Base-by-base conservation (phyloP, 2,888 invertebrate species). In the Phrixothrix hirtus region DNA sequence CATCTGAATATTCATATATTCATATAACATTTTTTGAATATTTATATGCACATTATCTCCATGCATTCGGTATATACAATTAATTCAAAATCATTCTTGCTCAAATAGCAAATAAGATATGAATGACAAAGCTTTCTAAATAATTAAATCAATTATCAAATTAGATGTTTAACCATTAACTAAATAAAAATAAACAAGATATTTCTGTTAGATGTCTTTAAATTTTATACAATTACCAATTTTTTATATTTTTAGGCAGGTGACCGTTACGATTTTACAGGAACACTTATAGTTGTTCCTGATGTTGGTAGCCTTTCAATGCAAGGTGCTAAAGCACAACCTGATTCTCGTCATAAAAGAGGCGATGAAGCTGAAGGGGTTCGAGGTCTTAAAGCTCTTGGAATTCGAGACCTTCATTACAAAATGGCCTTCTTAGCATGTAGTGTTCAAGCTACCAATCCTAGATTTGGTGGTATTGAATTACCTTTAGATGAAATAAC, bases 271-370 rank as follows among this genome's bases (percentile, higher is more conserved):
- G 95, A 96, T 72, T 95, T 97, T 72, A 95, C 92, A 0, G 97
- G 97, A 10, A 92, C 96, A 0, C 79, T 99, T 10, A 96, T 99
- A 68, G 98, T 97, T 1, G 93, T 99, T 0, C 99, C 99, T 0
- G 98, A 99, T 77, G 92, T 99, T 0, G 88, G 91, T 0, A 88
- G 88, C 0, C 73, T 99, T 31, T 84, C 92, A 3, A 74, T 90
- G 58, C 93, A 97, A 0, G 96, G 95, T 1, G 88, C 92, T 0
- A 86, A 87, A 68, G 87, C 94, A 0, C 96, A 97, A 73, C 80
- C 85, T 1, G 85, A 85, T 0, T 84, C 90, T 0, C 80, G 88
- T 9, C 88, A 89, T 43, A 86, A 86, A 62, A 83, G 79, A 1
- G 85, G 83, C 47, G 87, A 86, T 57, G 86, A 87, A 1, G 83